These are phyloP conservation scores for Drosophila bunnanda DNA, from an alignment of 2,888 invertebrate species.

Conservation along the genomic window DNA sequence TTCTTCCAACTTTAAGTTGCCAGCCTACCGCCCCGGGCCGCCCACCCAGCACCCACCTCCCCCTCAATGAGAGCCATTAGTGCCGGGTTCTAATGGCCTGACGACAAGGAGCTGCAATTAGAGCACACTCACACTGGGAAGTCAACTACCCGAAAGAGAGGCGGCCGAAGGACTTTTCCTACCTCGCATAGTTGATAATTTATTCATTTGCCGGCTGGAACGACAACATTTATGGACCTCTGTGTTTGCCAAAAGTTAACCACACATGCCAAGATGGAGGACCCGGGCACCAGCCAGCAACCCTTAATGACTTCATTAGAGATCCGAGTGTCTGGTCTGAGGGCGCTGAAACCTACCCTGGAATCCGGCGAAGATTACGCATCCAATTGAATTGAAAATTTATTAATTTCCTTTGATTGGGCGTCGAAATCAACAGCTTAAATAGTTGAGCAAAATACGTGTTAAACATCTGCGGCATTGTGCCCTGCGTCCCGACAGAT, in stretches of 20 bases:
- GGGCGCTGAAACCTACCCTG: constrained; percentile 15
- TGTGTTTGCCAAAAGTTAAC: constrained; percentile 66
- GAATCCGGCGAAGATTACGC: not conserved
- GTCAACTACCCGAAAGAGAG: constrained; percentile 35
- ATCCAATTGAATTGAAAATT: constrained; percentile 32
- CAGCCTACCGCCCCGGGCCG: constrained; percentile 9
- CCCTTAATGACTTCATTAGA: constrained; percentile 78
- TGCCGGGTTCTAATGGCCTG: constrained; percentile 70
- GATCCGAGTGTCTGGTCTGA: not conserved
- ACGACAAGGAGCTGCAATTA: constrained; percentile 76
- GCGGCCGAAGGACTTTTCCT: constrained; percentile 36
- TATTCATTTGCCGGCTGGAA: constrained; percentile 70
- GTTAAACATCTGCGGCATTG: constrained; percentile 63
- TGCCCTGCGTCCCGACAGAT: constrained; percentile 18
- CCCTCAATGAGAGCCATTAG: constrained; percentile 62
- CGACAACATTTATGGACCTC: constrained; percentile 62
- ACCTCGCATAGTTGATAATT: constrained; percentile 75
- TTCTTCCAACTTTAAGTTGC: constrained; percentile 53
- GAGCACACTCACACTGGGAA: constrained; percentile 36
- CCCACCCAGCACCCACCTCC: constrained; percentile 1
- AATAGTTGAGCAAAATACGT: constrained; percentile 66
- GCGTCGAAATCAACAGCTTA: constrained; percentile 73
- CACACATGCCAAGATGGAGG: constrained; percentile 46
- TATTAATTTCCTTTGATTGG: constrained; percentile 66
- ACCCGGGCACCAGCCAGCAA: constrained; percentile 48